These are phyloP conservation scores for Platypus cylindrus DNA, from an alignment of 2,888 invertebrate genomes.

Conservation along the genomic window DNA sequence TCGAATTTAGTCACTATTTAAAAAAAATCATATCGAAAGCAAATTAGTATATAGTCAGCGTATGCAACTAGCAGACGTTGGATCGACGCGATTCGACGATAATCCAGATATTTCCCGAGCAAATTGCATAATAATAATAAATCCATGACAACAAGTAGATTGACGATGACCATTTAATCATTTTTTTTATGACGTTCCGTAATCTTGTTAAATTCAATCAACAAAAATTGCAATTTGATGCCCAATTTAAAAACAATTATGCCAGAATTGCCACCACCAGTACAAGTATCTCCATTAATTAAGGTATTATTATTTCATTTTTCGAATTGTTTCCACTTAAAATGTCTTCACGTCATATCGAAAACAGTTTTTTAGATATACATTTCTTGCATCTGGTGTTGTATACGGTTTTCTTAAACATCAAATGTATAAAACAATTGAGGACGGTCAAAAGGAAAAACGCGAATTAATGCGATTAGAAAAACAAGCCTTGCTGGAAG, in stretches of 20 bases:
- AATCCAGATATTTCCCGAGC: too few relatives aligned
- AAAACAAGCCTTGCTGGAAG: conserved; percentile 5
- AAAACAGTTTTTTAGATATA: conserved; percentile 13
- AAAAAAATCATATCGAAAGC: too few relatives aligned
- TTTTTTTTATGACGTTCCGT: too few relatives aligned
- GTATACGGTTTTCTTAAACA: conserved; percentile 8
- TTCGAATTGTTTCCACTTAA: neutral
- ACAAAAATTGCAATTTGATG: neutral
- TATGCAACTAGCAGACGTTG: too few relatives aligned
- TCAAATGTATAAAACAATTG: conserved; percentile 4
- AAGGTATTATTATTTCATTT: conserved; percentile 5
- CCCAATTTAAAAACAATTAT: too few relatives aligned
- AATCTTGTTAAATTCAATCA: neutral
- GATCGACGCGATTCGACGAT: too few relatives aligned
- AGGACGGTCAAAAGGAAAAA: conserved; percentile 9
- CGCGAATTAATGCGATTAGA: conserved; percentile 4
- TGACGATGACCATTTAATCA: too few relatives aligned
- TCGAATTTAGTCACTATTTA: too few relatives aligned
- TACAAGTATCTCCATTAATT: conserved; percentile 9
- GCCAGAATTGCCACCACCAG: conserved; percentile 11
- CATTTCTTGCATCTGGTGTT: conserved; percentile 10
- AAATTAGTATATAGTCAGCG: too few relatives aligned
- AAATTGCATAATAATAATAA: too few relatives aligned
- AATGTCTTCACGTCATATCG: too few relatives aligned
- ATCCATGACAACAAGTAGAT: too few relatives aligned